Conservation (phyloP, 2,113 vertebrate genomes). For the Ophiodon elongatus region DNA sequence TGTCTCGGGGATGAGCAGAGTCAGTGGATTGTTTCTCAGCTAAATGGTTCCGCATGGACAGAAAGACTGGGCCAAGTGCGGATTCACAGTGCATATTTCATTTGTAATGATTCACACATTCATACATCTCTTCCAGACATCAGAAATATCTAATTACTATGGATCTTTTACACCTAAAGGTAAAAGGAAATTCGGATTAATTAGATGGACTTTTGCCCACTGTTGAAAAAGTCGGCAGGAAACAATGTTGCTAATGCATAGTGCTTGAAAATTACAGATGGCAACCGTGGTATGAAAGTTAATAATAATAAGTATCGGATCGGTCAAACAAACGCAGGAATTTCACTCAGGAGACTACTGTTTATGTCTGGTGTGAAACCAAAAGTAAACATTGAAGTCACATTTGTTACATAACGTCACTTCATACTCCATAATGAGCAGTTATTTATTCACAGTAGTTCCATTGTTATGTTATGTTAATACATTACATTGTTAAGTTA, state of each 20-base stretch:
- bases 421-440: not conserved
- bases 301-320: no score
- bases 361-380: not conserved
- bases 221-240: no score
- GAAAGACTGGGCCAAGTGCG: not conserved
- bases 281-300: no score
- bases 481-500: no score
- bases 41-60: not conserved
- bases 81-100: slow-evolving; percentile 1
- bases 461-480: not conserved
- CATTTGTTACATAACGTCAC: not conserved
- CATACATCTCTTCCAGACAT: not conserved
- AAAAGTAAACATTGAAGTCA: not conserved
- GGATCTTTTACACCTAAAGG: not conserved
- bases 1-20: not conserved
- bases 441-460: not conserved
- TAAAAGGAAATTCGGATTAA: not conserved
- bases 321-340: not conserved
- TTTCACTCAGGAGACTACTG: not conserved
- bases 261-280: no score
- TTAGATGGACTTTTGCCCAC: not conserved
- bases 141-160: not conserved
- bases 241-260: no score
- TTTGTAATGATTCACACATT: not conserved
- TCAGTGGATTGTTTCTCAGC: not conserved